phyloP scores from a whole-genome alignment of 2,797 vertebrate genomes.

The Pseudocheirus occidentalis region DNA sequence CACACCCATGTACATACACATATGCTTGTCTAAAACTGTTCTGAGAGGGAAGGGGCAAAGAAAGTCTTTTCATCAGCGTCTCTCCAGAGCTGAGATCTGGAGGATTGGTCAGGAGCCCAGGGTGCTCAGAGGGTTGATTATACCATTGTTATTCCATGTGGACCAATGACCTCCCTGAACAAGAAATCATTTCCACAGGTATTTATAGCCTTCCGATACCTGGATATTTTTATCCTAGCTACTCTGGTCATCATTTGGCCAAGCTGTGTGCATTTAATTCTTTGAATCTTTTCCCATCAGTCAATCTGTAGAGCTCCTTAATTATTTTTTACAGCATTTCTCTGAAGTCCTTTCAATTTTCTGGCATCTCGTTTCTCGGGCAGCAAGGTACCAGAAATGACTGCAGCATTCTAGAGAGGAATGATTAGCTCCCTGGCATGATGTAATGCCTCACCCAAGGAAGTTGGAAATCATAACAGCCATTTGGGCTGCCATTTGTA shows the following conservation, averaged over 20 bases:
- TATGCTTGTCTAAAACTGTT: too few relatives aligned
- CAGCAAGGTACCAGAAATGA: constrained; percentile 64
- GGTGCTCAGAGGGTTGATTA: constrained; percentile 7
- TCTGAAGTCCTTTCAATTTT: constrained; percentile 74
- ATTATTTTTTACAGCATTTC: constrained; percentile 81
- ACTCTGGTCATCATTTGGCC: constrained; percentile 52
- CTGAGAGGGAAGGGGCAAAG: background rate
- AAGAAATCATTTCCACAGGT: constrained; percentile 25
- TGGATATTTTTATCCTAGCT: constrained; percentile 48
- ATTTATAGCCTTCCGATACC: constrained; percentile 20
- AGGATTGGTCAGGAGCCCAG: background rate
- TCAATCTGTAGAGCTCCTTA: constrained; percentile 70
- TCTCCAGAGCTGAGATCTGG: background rate
- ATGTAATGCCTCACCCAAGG: constrained; percentile 71
- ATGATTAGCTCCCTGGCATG: constrained; percentile 67
- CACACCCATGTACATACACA: too few relatives aligned
- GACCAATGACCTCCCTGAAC: background rate
- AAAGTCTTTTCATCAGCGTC: background rate
- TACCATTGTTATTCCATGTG: background rate
- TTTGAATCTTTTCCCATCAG: constrained; percentile 72
- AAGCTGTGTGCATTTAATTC: constrained; percentile 62
- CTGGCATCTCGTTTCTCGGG: constrained; percentile 61
- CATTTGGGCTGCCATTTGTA: constrained; percentile 54
- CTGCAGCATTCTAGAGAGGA: constrained; percentile 69
- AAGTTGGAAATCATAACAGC: constrained; percentile 64